Base-by-base conservation (phyloP, 2,888 invertebrate species). In the Selenia dentaria region DNA sequence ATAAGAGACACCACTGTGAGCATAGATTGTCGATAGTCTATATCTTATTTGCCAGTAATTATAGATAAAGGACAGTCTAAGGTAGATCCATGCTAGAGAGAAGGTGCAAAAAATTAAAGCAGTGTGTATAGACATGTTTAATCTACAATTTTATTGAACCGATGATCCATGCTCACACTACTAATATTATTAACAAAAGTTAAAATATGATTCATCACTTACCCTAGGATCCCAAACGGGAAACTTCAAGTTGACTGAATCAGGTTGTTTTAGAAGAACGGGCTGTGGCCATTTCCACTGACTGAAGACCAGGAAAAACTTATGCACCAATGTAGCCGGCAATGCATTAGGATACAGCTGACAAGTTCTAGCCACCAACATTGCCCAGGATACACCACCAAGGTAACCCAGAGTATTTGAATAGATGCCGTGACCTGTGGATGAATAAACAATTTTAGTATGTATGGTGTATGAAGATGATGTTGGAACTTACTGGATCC, bases 261-360 rank as follows among this genome's bases (percentile, higher is more conserved):
- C 96, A 0, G 97, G 96, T 64, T 97, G 96, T 75, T 98, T 99
- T 10, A 99, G 92, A 57, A 99, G 88, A 6, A 99, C 98, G 0
- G 99, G 99, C 75, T 98, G 97, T 0, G 99, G 99, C 99, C 99
- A 99, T 76, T 98, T 96, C 99, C 99, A 99, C 79, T 97, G 96
- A 24, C 97, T 97, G 87, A 98, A 99, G 6, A 99, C 98, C 40
- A 99, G 93, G 91, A 99, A 99, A 92, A 99, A 99, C 86, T 99
- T 99, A 84, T 99, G 97, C 39, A 99, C 96, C 58, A 99, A 89
- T 0, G 98, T 98, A 1, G 99, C 96, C 0, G 99, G 96, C 20
- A 96, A 94, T 1, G 99, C 99, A 86, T 98, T 98, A 2, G 99
- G 99, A 91, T 99, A 99, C 24, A 99, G 91, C 81, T 99, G 99